Evolutionary conservation across 2,113 vertebrate species (phyloP), one percentile per base, ranked within the genome.

Genomic region (Pseudorectes ferrugineus): DNA sequence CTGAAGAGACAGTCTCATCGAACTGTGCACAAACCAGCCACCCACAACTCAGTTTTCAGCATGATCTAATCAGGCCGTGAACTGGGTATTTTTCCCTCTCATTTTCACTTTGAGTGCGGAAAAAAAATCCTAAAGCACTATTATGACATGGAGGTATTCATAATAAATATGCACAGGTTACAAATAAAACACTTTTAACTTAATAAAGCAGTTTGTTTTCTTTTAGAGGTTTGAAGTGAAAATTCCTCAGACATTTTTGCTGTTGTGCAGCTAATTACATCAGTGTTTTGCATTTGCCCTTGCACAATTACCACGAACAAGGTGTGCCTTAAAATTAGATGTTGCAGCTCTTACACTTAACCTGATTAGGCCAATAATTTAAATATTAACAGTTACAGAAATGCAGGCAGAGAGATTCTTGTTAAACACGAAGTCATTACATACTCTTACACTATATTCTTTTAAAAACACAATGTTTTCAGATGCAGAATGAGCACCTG

Each of bases 281-380:
- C 72, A 90, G n/a, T 77, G 88, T 78, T 96, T 95, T 67, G 75
- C 76, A 75, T 85, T 89, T 73, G 51, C 68, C 78, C 23, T 95
- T 93, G 65, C 84, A 81, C 74, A 96, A 84, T 20, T 54, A 46
- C 36, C 59, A 52, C 5, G 77, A 92, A 76, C 88, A 82, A 90
- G 85, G 76, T 63, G 79, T 93, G 71, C 52, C 83, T 80, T 51
- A 48, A 94, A 96, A 93, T 88, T 76, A 95, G 58, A 67, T 70
- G 81, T 91, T 85, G 65, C 72, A 85, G 67, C 33, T 72, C 35
- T 52, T 73, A 75, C 31, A 18, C 35, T 78, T 91, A 89, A 72
- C 74, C 49, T 58, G 78, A 93, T 83, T 93, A 93, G 45, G 77
- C 77, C 57, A 88, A 89, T 93, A 68, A 95, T 92, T 94, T 95